phyloP scores from a whole-genome alignment of 2,888 invertebrate genomes.

The Volucella bombylans region DNA sequence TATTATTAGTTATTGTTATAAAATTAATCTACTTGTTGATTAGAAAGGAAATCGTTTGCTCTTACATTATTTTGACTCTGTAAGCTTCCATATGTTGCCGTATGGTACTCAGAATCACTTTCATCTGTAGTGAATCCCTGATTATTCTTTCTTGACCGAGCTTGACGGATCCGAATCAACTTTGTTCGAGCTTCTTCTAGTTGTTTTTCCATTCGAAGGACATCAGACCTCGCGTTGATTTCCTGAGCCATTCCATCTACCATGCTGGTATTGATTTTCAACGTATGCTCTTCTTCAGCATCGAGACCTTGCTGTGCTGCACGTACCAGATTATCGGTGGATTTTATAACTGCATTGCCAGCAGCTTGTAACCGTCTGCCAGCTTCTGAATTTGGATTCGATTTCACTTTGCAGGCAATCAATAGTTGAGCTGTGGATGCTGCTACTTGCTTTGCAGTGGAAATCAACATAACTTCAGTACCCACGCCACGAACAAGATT shows the following conservation, averaged over 20 bases:
- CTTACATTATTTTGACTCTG: conserved; percentile 82
- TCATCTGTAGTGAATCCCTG: conserved; percentile 84
- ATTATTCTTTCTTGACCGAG: conserved; percentile 91
- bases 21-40: conserved; percentile 38
- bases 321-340: conserved; percentile 97
- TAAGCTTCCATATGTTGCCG: conserved; percentile 78
- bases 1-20: conserved; percentile 14
- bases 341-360: conserved; percentile 97
- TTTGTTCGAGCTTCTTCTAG: conserved; percentile 95
- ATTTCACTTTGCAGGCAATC: conserved; percentile 99
- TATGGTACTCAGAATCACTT: conserved; percentile 84
- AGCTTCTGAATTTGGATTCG: conserved; percentile 96
- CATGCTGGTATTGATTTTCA: conserved; percentile 95
- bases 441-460: conserved; percentile 97
- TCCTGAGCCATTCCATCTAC: conserved; percentile 98
- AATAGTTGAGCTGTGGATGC: conserved; percentile 98
- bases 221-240: conserved; percentile 94
- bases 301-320: conserved; percentile 96
- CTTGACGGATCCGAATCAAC: conserved; percentile 94
- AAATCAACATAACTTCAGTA: conserved; percentile 97
- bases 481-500: conserved; percentile 95
- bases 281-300: conserved; percentile 94
- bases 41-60: conserved; percentile 34
- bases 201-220: conserved; percentile 96
- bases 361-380: conserved; percentile 95